Conservation (phyloP, 2,113 vertebrate species). For the Himantopus leucocephalus region DNA sequence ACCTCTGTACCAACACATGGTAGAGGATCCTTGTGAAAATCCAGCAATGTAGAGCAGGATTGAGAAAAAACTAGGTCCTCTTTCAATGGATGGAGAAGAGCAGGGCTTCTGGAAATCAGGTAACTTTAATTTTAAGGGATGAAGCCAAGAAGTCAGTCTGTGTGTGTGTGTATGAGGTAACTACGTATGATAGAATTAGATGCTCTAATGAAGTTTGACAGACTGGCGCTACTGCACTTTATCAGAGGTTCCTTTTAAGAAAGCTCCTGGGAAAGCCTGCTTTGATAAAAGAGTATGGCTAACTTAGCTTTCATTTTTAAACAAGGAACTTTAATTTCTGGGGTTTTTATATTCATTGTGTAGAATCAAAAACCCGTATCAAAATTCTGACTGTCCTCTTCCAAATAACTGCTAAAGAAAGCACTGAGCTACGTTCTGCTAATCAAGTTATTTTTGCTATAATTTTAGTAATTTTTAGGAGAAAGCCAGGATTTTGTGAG, state of each 20-base stretch:
- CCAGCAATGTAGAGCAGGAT: not conserved
- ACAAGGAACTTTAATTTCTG: not conserved
- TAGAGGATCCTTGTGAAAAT: not conserved
- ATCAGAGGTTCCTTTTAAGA: not conserved
- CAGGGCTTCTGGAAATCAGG: not conserved
- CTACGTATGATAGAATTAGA: rapidly evolving
- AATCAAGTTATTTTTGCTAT: not conserved
- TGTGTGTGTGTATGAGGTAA: not conserved
- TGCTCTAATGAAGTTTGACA: not conserved
- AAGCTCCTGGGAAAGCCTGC: not conserved
- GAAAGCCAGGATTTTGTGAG: not conserved
- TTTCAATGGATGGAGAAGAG: not conserved
- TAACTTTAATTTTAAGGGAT: not conserved
- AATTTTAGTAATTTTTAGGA: not conserved
- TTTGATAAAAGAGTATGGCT: not conserved
- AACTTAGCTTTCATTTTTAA: not conserved
- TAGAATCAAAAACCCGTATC: not conserved
- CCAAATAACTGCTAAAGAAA: not conserved
- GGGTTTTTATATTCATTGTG: not conserved
- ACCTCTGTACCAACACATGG: not conserved
- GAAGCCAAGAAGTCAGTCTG: not conserved
- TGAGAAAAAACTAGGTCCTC: not conserved
- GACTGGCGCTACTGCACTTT: not conserved
- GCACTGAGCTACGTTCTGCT: not conserved
- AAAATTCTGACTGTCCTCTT: not conserved